Percentiles rank a stretch among this genome's conserved stretches.
Conservation (phyloP, 2,113 vertebrate genomes). For the Emydura subglobosa region DNA sequence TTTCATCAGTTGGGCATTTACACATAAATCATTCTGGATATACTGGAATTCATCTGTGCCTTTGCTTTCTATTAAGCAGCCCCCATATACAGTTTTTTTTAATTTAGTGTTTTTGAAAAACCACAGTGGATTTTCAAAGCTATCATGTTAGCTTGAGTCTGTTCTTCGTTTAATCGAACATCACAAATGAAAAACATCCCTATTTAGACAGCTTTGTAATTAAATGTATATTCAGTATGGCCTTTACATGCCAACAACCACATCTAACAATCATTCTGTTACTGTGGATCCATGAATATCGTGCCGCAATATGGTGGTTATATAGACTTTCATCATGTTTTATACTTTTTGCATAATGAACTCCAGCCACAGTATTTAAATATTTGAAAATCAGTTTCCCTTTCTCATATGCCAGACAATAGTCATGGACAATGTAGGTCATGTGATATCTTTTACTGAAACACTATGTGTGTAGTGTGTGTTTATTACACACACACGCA, state of each 20-base stretch:
- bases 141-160: constrained; percentile 22
- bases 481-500: not conserved
- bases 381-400: not conserved
- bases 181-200: constrained; percentile 55
- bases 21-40: constrained; percentile 1
- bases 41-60: constrained; percentile 45
- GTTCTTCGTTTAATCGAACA: constrained; percentile 58
- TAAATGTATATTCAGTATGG: constrained; percentile 41
- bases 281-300: not conserved
- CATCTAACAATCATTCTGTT: not conserved
- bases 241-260: constrained; percentile 52
- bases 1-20: constrained; percentile 15
- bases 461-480: not conserved
- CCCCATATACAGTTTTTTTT: constrained; percentile 42
- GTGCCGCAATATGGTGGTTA: not conserved
- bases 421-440: not conserved
- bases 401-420: not conserved
- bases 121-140: constrained; percentile 29
- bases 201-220: constrained; percentile 22
- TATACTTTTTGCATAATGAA: not conserved
- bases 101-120: constrained; percentile 53
- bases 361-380: not conserved
- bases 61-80: constrained; percentile 62
- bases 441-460: not conserved
- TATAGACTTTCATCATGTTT: not conserved